Evolutionary conservation across 2,797 vertebrate species (phyloP).

Genomic region (Esox masquinongy): DNA sequence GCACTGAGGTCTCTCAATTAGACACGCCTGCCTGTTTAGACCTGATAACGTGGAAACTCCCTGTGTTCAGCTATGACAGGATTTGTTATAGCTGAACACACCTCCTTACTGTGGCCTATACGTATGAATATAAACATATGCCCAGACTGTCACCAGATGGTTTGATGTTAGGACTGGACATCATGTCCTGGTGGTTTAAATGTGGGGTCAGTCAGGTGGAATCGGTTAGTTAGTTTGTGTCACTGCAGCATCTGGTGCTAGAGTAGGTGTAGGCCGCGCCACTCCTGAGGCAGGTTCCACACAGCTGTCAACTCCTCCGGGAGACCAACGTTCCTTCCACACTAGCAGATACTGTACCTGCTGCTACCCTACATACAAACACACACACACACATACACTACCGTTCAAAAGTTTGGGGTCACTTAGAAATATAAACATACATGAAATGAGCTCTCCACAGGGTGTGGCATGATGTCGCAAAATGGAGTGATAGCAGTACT

Average conservation of each 20-base stretch:
- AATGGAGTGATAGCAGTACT: too few species aligned
- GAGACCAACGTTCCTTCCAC: constrained; percentile 23
- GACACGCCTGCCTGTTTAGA: constrained; percentile 89
- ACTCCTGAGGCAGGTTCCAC: constrained; percentile 24
- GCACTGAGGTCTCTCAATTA: constrained; percentile 42
- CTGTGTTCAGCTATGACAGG: not conserved
- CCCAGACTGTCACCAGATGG: constrained; percentile 3
- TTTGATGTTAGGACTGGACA: not conserved
- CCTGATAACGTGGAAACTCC: constrained; percentile 81
- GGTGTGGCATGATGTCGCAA: too few species aligned
- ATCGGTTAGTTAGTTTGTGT: constrained; percentile 21
- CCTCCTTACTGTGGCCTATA: not conserved
- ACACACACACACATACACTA: not conserved
- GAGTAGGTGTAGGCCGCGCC: not conserved
- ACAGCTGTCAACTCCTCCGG: constrained; percentile 56
- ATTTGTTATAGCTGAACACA: not conserved
- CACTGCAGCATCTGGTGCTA: constrained; percentile 42
- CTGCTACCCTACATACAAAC: not conserved
- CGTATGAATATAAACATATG: not conserved
- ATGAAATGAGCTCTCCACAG: too few species aligned
- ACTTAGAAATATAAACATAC: not conserved
- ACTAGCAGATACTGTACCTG: constrained; percentile 26
- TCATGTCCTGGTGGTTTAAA: constrained; percentile 17
- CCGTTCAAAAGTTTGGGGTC: too few species aligned
- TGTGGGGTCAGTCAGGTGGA: constrained; percentile 32